These are phyloP conservation scores for Notarius lentiginosus DNA, from an alignment of 2,113 vertebrate species.

Conservation along the genomic window DNA sequence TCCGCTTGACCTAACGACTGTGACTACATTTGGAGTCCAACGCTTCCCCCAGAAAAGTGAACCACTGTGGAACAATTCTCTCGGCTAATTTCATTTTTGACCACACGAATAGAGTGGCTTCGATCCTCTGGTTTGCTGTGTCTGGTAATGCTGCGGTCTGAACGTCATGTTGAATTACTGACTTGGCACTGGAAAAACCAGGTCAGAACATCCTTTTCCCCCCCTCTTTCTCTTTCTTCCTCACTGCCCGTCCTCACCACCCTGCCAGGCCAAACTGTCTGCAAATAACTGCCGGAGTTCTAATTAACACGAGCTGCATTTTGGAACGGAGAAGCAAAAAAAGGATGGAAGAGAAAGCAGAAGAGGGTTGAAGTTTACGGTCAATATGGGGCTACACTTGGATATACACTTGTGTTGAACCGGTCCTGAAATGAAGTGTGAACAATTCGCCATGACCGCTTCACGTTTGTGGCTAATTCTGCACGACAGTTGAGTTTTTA, in stretches of 20 bases:
- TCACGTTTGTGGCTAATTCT: constrained; percentile 11
- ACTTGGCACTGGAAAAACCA: constrained; percentile 13
- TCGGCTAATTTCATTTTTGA: neutral
- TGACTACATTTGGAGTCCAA: neutral
- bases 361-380: neutral
- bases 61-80: constrained; percentile 16
- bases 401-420: neutral
- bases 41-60: neutral
- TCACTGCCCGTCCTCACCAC: neutral
- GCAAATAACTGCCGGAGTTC: constrained; percentile 42
- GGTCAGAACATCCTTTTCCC: neutral
- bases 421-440: neutral
- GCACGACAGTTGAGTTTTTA: neutral
- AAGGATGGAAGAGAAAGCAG: constrained; percentile 6
- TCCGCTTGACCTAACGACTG: neutral
- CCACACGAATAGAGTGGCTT: neutral
- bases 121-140: neutral
- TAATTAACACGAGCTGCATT: constrained; percentile 39
- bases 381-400: neutral
- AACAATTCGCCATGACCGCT: neutral
- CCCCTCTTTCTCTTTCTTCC: neutral
- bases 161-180: constrained; percentile 24
- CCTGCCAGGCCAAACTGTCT: constrained; percentile 26
- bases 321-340: constrained; percentile 4
- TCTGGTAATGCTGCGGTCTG: constrained; percentile 17